These are phyloP conservation scores for Vireo altiloquus DNA, from an alignment of 2,113 vertebrate genomes.

Conservation along the genomic window DNA sequence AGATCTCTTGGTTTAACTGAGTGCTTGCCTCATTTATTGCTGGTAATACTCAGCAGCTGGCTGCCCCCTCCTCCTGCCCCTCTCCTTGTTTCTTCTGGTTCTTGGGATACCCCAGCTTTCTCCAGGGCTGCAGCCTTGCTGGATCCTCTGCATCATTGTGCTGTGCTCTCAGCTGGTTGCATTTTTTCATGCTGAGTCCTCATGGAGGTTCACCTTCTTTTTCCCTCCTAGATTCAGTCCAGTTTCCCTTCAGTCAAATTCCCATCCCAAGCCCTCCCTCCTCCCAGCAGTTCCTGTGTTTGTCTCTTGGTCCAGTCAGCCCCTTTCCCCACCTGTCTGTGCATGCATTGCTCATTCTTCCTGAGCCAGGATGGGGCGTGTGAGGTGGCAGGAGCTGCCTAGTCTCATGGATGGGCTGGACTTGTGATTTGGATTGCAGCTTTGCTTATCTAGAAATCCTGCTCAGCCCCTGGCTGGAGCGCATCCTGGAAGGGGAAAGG, in stretches of 20 bases:
- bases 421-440: neutral
- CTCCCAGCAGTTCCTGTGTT: neutral
- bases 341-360: neutral
- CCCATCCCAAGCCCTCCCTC: neutral
- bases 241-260: neutral
- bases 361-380: neutral
- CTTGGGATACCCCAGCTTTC: neutral
- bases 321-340: neutral
- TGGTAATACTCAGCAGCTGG: neutral
- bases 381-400: neutral
- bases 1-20: neutral
- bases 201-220: neutral
- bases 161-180: fast-evolving
- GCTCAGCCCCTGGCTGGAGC: neutral
- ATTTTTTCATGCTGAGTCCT: neutral
- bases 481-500: neutral
- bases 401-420: neutral
- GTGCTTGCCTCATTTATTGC: neutral
- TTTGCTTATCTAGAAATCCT: slow-evolving; percentile 22
- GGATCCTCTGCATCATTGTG: neutral
- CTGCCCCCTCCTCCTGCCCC: neutral
- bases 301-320: neutral
- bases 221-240: neutral
- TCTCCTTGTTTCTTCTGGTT: neutral
- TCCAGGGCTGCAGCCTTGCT: neutral